These are phyloP conservation scores for Laspeyria flexula DNA, from an alignment of 2,888 invertebrate genomes.

Conservation along the genomic window DNA sequence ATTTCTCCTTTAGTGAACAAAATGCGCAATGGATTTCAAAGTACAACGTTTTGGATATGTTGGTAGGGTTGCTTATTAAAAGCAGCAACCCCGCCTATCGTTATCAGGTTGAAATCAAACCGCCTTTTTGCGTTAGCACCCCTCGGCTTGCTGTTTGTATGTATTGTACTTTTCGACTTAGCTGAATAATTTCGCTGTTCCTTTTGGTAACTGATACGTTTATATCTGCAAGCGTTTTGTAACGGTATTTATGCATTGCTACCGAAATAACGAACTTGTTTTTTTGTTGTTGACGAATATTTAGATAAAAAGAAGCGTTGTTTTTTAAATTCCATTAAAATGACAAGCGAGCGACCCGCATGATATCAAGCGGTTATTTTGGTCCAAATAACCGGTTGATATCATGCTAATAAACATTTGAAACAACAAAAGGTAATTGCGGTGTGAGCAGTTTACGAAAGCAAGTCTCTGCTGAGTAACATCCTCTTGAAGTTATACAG, in stretches of 20 bases:
- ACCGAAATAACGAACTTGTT: conserved; percentile 10
- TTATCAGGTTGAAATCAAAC: conserved; percentile 75
- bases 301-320: not conserved
- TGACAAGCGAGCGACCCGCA: too few relatives aligned
- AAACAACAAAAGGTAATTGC: too few relatives aligned
- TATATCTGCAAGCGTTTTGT: conserved; percentile 34
- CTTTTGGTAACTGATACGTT: conserved; percentile 49
- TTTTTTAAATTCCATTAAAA: too few relatives aligned
- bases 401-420: too few relatives aligned
- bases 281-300: not conserved
- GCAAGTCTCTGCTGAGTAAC: too few relatives aligned
- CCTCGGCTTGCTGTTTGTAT: conserved; percentile 49
- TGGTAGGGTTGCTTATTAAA: conserved; percentile 1
- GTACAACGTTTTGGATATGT: not conserved
- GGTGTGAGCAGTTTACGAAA: too few relatives aligned
- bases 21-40: conserved; percentile 11
- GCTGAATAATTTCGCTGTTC: conserved; percentile 42
- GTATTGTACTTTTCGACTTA: conserved; percentile 49
- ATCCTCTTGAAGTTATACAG: too few relatives aligned
- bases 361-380: too few relatives aligned
- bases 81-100: conserved; percentile 58
- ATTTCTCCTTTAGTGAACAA: not conserved
- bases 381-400: too few relatives aligned
- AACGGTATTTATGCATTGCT: conserved; percentile 33
- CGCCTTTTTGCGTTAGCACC: conserved; percentile 70